Percentiles rank a stretch among this genome's conserved stretches.
Evolutionary conservation across 2,888 invertebrate species (phyloP).

Genomic region (Bimastos eiseni): DNA sequence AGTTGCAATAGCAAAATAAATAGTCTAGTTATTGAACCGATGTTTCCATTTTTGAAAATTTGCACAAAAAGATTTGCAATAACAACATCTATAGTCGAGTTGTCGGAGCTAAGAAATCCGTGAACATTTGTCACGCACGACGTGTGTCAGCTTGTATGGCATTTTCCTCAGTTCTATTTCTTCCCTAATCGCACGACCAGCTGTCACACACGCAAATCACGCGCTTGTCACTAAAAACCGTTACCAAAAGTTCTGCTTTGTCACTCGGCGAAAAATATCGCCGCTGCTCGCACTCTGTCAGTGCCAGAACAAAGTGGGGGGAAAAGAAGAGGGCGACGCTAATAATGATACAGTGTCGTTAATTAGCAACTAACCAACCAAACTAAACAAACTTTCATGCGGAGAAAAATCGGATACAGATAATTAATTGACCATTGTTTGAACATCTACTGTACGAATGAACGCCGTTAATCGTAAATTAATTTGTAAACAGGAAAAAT

Average conservation of each 20-base stretch:
- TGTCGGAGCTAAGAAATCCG: not conserved
- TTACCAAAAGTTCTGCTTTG: not conserved
- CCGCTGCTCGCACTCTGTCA: too few species aligned
- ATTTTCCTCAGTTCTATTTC: not conserved
- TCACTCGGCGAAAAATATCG: not conserved
- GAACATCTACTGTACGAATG: too few species aligned
- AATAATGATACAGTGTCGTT: too few species aligned
- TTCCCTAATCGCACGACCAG: not conserved
- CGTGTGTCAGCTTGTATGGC: not conserved
- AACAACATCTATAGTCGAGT: not conserved
- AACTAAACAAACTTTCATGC: too few species aligned
- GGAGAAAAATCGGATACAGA: too few species aligned
- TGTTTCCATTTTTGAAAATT: not conserved
- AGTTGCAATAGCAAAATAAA: not conserved
- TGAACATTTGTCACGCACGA: not conserved
- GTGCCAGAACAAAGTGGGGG: too few species aligned
- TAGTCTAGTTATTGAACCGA: not conserved
- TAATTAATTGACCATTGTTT: too few species aligned
- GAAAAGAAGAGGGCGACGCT: too few species aligned
- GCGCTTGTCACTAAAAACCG: not conserved
- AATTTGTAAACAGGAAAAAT: too few species aligned
- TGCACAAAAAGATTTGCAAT: not conserved
- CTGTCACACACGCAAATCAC: not conserved
- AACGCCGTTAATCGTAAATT: too few species aligned
- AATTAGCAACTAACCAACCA: too few species aligned